Base-by-base conservation (phyloP, 2,888 invertebrate species). In the Pammene aurita region DNA sequence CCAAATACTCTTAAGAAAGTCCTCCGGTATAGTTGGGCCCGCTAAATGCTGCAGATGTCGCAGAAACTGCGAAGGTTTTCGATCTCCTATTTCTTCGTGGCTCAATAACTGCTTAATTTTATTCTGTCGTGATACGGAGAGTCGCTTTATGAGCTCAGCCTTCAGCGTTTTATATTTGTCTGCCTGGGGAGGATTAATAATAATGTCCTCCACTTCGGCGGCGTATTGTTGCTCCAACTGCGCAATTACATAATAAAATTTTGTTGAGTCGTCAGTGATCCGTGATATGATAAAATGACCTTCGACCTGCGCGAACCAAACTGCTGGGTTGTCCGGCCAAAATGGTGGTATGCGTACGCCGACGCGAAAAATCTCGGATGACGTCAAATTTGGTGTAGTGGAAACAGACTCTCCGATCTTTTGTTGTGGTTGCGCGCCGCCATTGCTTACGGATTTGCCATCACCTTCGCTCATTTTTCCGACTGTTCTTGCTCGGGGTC, bases 31-130 rank as follows among this genome's bases (percentile, higher is more conserved):
- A 1, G 0, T 42, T 0, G 67, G 50, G 2, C 74, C 74, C 0
- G 41, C 41, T 41, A 41, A 9, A 10, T 41, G 9, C 7, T 10
- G 6, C 9, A 41, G 10, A 10, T 41, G 41, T 9, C 75, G 50
- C 0, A 74, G 64, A 57, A 75, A 75, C 26, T 74, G 75, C 0
- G 75, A 75, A 0, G 74, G 74, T 14, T 72, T 73, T 16, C 75
- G 60, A 54, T 76, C 75, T 5, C 73, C 76, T 0, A 75, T 46
- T 50, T 76, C 74, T 42, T 75, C 73, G 16, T 74, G 72, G 54
- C 64, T 69, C 13, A 76, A 58, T 0, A 74, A 67, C 18, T 76
- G 75, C 57, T 74, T 72, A 1, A 72, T 18, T 38, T 73, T 71
- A 14, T 68, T 69, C 52, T 77, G 72, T 4, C 63, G 26, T 0